Evolutionary conservation across 2,797 vertebrate genomes (phyloP).

Genomic region (Pipistrellus nathusii): DNA sequence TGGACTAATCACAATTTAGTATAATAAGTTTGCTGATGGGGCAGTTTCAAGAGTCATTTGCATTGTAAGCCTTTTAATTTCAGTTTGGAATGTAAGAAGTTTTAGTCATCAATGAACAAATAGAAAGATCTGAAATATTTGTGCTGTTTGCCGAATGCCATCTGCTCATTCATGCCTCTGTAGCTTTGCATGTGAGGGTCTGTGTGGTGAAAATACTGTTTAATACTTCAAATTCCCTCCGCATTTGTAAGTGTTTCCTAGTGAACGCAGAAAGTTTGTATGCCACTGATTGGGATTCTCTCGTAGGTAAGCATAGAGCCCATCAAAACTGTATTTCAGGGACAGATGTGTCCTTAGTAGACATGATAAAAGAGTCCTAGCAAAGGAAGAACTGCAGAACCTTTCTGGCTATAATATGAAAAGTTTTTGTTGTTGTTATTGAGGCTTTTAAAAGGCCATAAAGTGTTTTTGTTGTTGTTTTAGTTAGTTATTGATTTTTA

Average conservation of each 20-base stretch:
- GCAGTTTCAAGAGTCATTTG: neutral
- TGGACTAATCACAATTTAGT: neutral
- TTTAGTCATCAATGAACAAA: neutral
- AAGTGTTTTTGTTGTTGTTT: neutral
- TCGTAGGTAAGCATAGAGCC: neutral
- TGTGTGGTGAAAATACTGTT: neutral
- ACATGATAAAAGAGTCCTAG: neutral
- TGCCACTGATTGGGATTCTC: neutral
- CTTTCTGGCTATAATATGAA: neutral
- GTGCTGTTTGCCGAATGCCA: neutral
- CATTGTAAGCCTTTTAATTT: constrained; percentile 28
- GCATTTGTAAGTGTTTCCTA: neutral
- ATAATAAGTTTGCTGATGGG: neutral
- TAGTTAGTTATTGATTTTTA: neutral
- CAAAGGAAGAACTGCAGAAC: neutral
- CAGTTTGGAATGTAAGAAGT: neutral
- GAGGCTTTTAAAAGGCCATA: neutral
- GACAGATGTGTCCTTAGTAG: neutral
- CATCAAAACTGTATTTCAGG: neutral
- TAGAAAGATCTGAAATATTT: neutral
- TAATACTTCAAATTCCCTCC: neutral
- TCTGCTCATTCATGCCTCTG: neutral
- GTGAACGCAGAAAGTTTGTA: neutral
- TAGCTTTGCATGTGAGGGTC: neutral
- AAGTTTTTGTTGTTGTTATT: neutral